Evolutionary conservation across 1,140 invertebrate genomes (phyloP), one percentile per base, ranked within the genome.

Genomic region (Drosophila watanabei): DNA sequence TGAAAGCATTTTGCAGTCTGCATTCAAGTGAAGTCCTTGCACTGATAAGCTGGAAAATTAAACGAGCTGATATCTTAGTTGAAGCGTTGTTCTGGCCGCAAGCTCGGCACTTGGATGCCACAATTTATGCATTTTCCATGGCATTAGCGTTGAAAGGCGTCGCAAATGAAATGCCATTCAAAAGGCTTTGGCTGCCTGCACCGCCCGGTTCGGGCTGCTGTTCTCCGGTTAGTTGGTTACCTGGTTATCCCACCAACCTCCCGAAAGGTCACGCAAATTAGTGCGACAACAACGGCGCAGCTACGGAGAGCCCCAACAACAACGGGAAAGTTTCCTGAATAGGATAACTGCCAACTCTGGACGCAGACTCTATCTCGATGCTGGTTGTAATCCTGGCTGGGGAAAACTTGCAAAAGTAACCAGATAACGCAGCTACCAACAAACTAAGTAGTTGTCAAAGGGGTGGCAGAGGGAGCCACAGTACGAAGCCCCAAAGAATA

Each of bases 91-190:
- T 80, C 82, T 80, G 71, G 49, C 66, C 54, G 60, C 66, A 82
- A 80, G 58, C 80, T 77, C 72, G 70, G 59, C 66, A 80, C 70
- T 86, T 83, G 84, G 70, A 64, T 83, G 70, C 84, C 80, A 77
- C 85, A 88, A 89, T 88, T 88, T 88, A 88, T 88, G 84, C 84
- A 88, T 88, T 89, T 88, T 88, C 84, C 81, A 81, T 88, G 81
- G 81, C 70, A 89, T 89, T 88, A 88, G 79, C 85, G 85, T 62
- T 89, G 86, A 88, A 88, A 89, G 75, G 81, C 85, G 59, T 85
- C 72, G 81, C 85, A 89, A 88, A 89, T 89, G 78, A 85, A 89
- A 88, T 84, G 70, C 85, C 86, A 88, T 89, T 88, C 85, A 88
- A 89, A 79, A 71, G 65, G 68, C 59, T 83, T 52, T 56, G 30